A percentile compares a stretch with the other conserved stretches of the same genome.
These are phyloP conservation scores for Entelurus aequoreus DNA, from an alignment of 2,113 vertebrate species.

Conservation along the genomic window DNA sequence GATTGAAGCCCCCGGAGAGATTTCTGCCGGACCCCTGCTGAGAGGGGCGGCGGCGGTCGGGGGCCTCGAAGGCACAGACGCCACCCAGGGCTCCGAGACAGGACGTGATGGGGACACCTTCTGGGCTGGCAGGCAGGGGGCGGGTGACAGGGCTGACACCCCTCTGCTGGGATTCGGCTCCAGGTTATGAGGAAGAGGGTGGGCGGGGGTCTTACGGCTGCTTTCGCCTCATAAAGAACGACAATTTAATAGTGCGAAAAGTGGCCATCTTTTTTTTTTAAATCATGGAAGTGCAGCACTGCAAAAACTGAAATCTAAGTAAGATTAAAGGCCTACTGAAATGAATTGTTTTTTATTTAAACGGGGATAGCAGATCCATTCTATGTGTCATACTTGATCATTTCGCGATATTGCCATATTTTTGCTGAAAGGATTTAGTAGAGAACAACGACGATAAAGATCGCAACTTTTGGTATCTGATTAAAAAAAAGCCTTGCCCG, in stretches of 20 bases:
- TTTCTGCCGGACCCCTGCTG: slow-evolving; percentile 58
- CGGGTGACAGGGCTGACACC: slow-evolving; percentile 26
- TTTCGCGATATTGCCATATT: too few species aligned
- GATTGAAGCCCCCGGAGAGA: slow-evolving; percentile 45
- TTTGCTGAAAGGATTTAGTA: too few species aligned
- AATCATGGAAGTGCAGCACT: not conserved
- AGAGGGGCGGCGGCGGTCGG: slow-evolving; percentile 35
- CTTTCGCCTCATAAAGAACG: slow-evolving; percentile 47
- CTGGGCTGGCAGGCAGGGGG: slow-evolving; percentile 18
- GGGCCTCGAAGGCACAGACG: slow-evolving; percentile 29
- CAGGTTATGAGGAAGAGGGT: slow-evolving; percentile 36
- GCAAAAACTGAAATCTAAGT: too few species aligned
- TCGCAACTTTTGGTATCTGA: too few species aligned
- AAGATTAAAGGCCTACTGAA: too few species aligned
- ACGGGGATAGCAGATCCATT: too few species aligned
- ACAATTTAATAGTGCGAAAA: slow-evolving; percentile 9
- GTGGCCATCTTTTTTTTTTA: not conserved
- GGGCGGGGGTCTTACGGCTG: slow-evolving; percentile 24
- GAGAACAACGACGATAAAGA: too few species aligned
- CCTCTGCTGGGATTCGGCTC: slow-evolving; percentile 57
- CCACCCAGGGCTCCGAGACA: slow-evolving; percentile 39
- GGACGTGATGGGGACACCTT: slow-evolving; percentile 29
- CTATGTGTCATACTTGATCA: too few species aligned
- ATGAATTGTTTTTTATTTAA: too few species aligned
- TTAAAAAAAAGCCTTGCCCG: too few species aligned